These are phyloP conservation scores for Propithecus deckenii DNA, from an alignment of 2,797 vertebrate genomes.

Conservation along the genomic window DNA sequence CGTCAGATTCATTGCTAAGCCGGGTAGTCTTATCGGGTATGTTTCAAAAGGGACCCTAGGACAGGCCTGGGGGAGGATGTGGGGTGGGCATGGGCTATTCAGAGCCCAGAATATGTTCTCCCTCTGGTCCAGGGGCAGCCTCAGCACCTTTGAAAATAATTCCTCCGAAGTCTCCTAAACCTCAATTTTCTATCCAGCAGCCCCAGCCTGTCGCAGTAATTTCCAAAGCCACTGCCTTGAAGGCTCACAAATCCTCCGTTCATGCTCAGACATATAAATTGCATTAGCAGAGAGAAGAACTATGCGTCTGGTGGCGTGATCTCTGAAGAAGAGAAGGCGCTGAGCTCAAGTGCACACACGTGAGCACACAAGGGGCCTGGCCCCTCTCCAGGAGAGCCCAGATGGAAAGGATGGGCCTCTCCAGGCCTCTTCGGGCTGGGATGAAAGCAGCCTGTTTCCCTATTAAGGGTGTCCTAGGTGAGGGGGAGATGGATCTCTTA, in stretches of 20 bases:
- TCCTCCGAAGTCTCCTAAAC: slow-evolving; percentile 40
- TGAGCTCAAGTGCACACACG: slow-evolving; percentile 22
- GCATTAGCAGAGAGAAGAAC: slow-evolving; percentile 59
- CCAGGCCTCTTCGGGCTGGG: neutral
- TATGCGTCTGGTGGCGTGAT: neutral
- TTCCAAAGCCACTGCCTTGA: slow-evolving; percentile 63
- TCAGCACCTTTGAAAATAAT: slow-evolving; percentile 49
- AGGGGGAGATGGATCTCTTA: neutral
- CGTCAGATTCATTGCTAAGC: neutral
- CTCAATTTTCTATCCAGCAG: slow-evolving; percentile 49
- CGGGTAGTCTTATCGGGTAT: neutral
- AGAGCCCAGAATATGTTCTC: neutral
- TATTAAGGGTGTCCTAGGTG: neutral
- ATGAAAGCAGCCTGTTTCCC: slow-evolving; percentile 30
- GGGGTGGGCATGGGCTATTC: neutral
- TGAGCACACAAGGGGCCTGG: neutral
- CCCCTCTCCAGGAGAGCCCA: neutral
- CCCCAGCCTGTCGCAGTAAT: neutral
- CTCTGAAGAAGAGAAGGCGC: neutral
- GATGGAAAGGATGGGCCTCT: neutral
- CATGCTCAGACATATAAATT: slow-evolving; percentile 81
- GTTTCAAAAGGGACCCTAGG: neutral
- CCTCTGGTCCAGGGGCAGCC: neutral
- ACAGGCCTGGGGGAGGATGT: neutral
- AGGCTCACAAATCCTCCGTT: slow-evolving; percentile 72